A percentile compares a stretch with the other conserved stretches of the same genome.
Evolutionary conservation across 2,888 invertebrate genomes (phyloP).

Genomic region (Apamea sordens): DNA sequence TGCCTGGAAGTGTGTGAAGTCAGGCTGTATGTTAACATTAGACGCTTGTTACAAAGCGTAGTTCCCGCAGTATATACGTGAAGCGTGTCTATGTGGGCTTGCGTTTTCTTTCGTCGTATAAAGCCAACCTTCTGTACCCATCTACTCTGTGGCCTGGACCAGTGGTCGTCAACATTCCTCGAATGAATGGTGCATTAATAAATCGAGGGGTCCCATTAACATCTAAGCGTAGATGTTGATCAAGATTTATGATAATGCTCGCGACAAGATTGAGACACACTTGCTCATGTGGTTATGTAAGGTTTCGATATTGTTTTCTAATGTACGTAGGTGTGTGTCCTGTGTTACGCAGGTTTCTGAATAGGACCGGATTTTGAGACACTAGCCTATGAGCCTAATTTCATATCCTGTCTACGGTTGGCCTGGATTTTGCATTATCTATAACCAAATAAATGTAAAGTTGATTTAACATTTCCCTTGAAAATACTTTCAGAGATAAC

Average conservation of each 20-base stretch:
- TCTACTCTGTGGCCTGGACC: slow-evolving; percentile 24
- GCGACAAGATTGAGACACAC: slow-evolving; percentile 84
- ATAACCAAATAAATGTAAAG: too few species aligned
- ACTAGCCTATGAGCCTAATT: not conserved
- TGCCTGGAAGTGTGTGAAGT: too few species aligned
- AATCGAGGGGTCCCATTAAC: slow-evolving; percentile 85
- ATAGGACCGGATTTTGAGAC: slow-evolving; percentile 24
- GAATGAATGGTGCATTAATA: slow-evolving; percentile 83
- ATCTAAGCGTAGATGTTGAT: slow-evolving; percentile 88
- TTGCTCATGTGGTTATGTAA: slow-evolving; percentile 70
- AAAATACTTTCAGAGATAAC: not conserved
- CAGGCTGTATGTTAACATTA: too few species aligned
- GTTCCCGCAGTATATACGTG: too few species aligned
- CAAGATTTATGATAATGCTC: slow-evolving; percentile 87
- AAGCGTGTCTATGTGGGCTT: not conserved
- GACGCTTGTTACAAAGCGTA: not conserved
- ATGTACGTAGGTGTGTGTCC: slow-evolving; percentile 41
- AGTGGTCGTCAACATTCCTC: slow-evolving; percentile 66
- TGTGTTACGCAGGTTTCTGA: slow-evolving; percentile 38
- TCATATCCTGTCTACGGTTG: not conserved
- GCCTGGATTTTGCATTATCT: too few species aligned
- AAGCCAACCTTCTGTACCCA: not conserved
- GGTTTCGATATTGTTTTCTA: slow-evolving; percentile 64
- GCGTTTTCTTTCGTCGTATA: not conserved
- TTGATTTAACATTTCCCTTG: not conserved